Evolutionary conservation across 35 echinoderm and acorn worm genomes (phyloP).

Genomic region (Eucidaris tribuloides): DNA sequence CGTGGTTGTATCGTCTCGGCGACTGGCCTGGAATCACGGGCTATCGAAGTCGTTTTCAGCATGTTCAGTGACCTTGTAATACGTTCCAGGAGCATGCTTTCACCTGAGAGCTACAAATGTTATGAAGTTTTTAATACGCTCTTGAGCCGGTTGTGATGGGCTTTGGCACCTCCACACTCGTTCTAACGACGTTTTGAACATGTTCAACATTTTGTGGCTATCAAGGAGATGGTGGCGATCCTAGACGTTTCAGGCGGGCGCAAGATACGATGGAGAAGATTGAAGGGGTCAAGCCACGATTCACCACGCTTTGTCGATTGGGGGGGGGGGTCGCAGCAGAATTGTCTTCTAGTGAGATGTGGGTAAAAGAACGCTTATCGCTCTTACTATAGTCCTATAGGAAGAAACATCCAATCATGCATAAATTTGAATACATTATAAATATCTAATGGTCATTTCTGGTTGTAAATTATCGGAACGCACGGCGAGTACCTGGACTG

Average conservation of each 20-base stretch:
- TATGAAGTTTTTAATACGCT: neutral
- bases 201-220: neutral
- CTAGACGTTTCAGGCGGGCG: neutral
- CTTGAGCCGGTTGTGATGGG: neutral
- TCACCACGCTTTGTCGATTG: neutral
- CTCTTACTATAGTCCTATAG: too few species aligned
- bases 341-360: too few species aligned
- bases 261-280: constrained; percentile 16
- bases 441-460: too few species aligned
- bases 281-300: neutral
- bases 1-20: neutral
- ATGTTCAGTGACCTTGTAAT: neutral
- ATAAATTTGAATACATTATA: too few species aligned
- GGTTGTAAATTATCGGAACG: too few species aligned
- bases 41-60: neutral
- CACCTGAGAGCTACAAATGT: neutral
- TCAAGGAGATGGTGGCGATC: neutral
- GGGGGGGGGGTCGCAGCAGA: too few species aligned
- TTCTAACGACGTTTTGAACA: neutral
- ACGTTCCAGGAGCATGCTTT: neutral
- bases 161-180: neutral
- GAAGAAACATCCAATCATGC: too few species aligned
- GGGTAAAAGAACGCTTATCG: too few species aligned
- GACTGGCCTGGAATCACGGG: neutral
- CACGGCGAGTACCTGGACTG: too few species aligned